phyloP scores from a whole-genome alignment of 2,888 invertebrate genomes.

The Pterobdella sp. region DNA sequence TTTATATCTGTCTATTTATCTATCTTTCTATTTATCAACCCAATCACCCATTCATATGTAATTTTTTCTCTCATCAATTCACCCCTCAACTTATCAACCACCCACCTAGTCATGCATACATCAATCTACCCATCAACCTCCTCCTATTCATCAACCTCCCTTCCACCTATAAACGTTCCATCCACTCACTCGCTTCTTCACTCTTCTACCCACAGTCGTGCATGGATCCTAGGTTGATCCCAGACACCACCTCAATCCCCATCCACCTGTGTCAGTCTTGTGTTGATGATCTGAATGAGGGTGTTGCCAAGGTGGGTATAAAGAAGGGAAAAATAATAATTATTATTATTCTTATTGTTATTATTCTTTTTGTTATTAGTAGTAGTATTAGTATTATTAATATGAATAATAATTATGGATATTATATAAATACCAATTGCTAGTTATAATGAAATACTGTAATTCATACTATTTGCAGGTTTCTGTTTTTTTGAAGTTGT shows the following conservation, averaged over 20 bases:
- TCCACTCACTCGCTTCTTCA: background rate
- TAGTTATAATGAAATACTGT: too few relatives aligned
- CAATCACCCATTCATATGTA: background rate
- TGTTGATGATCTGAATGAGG: slow-evolving; percentile 17
- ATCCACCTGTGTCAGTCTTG: slow-evolving; percentile 26
- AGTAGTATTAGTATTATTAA: too few relatives aligned
- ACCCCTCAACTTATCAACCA: slow-evolving; percentile 1
- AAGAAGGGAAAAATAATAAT: too few relatives aligned
- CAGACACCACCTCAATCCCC: slow-evolving; percentile 20
- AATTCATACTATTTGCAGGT: too few relatives aligned
- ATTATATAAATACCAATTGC: too few relatives aligned
- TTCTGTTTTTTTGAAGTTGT: too few relatives aligned
- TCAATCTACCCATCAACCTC: background rate
- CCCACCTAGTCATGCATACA: background rate
- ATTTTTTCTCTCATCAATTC: background rate
- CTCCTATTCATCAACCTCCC: background rate
- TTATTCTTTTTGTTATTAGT: too few relatives aligned
- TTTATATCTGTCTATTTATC: background rate
- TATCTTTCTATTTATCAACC: background rate
- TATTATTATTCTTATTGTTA: too few relatives aligned
- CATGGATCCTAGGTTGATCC: slow-evolving; percentile 19
- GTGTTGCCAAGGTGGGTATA: background rate
- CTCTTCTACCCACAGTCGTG: slow-evolving; percentile 12
- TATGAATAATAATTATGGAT: too few relatives aligned
- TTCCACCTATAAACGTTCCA: background rate